Percentiles rank a stretch among this genome's conserved stretches.
phyloP scores from a whole-genome alignment of 2,113 vertebrate species.

The Malurus cyaneus region DNA sequence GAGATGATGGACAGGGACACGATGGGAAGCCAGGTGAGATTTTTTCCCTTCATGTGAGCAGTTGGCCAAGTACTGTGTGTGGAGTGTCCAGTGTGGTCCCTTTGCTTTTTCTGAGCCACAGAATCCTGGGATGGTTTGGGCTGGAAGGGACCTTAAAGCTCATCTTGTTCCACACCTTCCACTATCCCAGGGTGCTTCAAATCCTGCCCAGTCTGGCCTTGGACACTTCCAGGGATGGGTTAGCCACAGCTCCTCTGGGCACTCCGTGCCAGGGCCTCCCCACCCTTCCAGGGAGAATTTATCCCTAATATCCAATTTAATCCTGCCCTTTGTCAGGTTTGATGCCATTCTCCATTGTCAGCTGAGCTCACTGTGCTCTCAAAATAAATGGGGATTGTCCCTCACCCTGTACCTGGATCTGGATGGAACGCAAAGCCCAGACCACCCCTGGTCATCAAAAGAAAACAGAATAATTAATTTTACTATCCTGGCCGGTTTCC shows the following conservation, averaged over 20 bases:
- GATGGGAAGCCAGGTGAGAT: background rate
- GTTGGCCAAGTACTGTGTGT: fast-evolving
- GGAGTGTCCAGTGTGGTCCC: background rate
- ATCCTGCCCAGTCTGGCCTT: fast-evolving
- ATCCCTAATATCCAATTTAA: background rate
- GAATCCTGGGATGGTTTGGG: background rate
- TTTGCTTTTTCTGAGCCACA: background rate
- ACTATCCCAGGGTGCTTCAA: fast-evolving
- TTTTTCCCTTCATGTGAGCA: background rate
- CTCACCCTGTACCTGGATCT: fast-evolving
- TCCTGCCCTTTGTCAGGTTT: background rate
- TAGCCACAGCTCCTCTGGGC: background rate
- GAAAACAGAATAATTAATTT: background rate
- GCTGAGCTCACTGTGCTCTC: fast-evolving
- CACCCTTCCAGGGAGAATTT: background rate
- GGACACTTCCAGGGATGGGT: background rate
- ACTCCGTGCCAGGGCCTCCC: fast-evolving
- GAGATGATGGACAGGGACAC: no score
- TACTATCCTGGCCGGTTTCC: background rate
- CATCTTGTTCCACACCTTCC: background rate
- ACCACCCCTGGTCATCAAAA: background rate
- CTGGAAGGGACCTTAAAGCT: background rate
- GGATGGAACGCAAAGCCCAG: background rate
- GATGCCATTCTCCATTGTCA: background rate
- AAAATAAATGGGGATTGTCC: background rate